Percentiles rank a stretch among this genome's conserved stretches.
Conservation (phyloP, 2,113 vertebrate genomes). For the Prionailurus viverrinus region DNA sequence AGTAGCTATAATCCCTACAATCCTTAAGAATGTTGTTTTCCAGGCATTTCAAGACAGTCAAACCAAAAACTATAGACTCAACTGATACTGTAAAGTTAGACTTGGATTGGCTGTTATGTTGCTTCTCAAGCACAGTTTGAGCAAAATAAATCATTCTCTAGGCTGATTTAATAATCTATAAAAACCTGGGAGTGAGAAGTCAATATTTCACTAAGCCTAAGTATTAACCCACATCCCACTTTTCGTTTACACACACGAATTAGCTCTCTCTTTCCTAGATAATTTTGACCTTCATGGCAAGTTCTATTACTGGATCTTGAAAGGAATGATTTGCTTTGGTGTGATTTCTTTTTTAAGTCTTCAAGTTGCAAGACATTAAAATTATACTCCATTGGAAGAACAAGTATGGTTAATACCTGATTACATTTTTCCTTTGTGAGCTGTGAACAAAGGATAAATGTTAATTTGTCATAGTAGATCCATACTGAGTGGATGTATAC, state of each 20-base stretch:
- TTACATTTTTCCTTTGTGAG: slow-evolving; percentile 49
- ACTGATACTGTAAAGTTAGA: not conserved
- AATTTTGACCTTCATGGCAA: slow-evolving; percentile 62
- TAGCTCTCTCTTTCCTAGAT: slow-evolving; percentile 54
- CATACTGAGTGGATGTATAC: not conserved
- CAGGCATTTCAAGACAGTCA: slow-evolving; percentile 22
- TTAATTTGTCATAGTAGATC: slow-evolving; percentile 46
- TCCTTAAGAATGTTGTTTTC: not conserved
- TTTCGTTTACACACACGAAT: not conserved
- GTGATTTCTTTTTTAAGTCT: slow-evolving; percentile 61
- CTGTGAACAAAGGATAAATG: not conserved
- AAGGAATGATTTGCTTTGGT: slow-evolving; percentile 58
- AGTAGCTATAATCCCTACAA: not conserved
- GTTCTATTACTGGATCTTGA: slow-evolving; percentile 38
- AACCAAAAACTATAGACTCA: not conserved
- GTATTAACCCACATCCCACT: not conserved
- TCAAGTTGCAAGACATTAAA: slow-evolving; percentile 68
- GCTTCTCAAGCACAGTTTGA: not conserved
- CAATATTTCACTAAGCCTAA: slow-evolving; percentile 61
- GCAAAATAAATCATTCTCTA: slow-evolving; percentile 50
- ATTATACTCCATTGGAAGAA: slow-evolving; percentile 14
- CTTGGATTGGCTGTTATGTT: not conserved
- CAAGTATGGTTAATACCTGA: slow-evolving; percentile 16
- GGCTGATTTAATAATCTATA: slow-evolving; percentile 38
- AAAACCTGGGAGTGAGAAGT: slow-evolving; percentile 40